These are phyloP conservation scores for Linnaemya vulpina DNA, from an alignment of 2,888 invertebrate species.

Conservation along the genomic window DNA sequence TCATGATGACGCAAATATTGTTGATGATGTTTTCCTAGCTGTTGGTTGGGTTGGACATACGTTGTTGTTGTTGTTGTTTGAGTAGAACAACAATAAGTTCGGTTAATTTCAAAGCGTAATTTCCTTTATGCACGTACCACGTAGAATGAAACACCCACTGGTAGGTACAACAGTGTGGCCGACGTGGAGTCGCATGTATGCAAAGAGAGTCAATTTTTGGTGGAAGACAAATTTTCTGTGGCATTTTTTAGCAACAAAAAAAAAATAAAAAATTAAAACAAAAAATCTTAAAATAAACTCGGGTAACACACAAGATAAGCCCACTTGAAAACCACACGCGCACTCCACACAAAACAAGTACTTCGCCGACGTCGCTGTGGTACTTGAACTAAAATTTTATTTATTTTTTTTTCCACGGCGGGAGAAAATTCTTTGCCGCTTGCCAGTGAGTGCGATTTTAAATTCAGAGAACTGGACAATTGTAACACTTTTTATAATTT, in stretches of 20 bases:
- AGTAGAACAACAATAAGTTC: not conserved
- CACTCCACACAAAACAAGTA: slow-evolving; percentile 38
- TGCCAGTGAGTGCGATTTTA: not conserved
- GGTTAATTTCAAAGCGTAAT: slow-evolving; percentile 18
- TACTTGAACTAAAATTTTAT: slow-evolving; percentile 38
- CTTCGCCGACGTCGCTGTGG: not conserved
- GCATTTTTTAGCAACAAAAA: not conserved
- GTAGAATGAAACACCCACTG: slow-evolving; percentile 40
- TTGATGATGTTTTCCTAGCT: not conserved
- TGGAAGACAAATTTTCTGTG: slow-evolving; percentile 33
- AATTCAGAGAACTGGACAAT: slow-evolving; percentile 63
- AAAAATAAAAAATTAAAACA: not conserved
- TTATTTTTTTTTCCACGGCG: not conserved
- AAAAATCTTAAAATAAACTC: not conserved
- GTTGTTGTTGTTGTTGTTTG: not conserved
- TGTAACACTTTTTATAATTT: slow-evolving; percentile 57
- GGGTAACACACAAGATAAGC: slow-evolving; percentile 44
- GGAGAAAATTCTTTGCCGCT: not conserved
- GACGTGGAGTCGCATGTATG: slow-evolving; percentile 22
- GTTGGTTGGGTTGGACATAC: slow-evolving; percentile 5
- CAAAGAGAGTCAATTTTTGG: slow-evolving; percentile 23
- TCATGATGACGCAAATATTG: not conserved
- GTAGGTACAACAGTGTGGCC: slow-evolving; percentile 22
- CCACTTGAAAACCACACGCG: slow-evolving; percentile 65
- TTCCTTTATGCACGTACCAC: slow-evolving; percentile 5